These are phyloP conservation scores for Sebastes cheni DNA, from an alignment of 2,797 vertebrate genomes.

Conservation along the genomic window DNA sequence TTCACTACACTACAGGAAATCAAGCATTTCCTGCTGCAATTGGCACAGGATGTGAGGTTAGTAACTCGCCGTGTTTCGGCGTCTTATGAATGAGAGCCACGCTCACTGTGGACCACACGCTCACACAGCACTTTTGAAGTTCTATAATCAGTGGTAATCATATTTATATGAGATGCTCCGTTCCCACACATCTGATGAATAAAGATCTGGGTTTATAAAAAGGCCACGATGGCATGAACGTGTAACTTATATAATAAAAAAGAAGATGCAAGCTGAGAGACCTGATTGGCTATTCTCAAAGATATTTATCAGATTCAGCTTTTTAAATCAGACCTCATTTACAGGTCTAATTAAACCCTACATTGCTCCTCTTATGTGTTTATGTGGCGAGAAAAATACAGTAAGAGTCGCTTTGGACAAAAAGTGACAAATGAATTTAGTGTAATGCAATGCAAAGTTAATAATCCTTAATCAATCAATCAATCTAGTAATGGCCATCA, in stretches of 20 bases:
- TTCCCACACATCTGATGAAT: constrained; percentile 39
- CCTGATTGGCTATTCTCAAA: background rate
- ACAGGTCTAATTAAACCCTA: background rate
- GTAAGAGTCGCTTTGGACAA: background rate
- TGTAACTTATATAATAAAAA: background rate
- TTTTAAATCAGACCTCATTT: background rate
- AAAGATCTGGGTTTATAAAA: constrained; percentile 24
- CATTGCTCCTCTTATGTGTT: background rate
- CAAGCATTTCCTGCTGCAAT: constrained; percentile 71
- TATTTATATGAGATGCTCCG: constrained; percentile 32
- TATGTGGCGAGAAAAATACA: background rate
- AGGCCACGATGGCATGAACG: background rate
- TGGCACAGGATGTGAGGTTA: constrained; percentile 77
- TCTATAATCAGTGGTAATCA: constrained; percentile 38
- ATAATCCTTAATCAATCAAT: background rate
- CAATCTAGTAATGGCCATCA: background rate
- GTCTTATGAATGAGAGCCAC: constrained; percentile 76
- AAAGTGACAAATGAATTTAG: background rate
- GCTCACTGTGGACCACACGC: constrained; percentile 66
- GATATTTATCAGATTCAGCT: background rate
- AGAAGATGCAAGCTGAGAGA: background rate
- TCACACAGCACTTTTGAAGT: constrained; percentile 58
- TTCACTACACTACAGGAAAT: constrained; percentile 73
- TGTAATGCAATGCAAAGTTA: background rate
- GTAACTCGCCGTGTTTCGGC: constrained; percentile 58